Evolutionary conservation across 2,888 invertebrate genomes (phyloP).

Genomic region (Julus scanicus): DNA sequence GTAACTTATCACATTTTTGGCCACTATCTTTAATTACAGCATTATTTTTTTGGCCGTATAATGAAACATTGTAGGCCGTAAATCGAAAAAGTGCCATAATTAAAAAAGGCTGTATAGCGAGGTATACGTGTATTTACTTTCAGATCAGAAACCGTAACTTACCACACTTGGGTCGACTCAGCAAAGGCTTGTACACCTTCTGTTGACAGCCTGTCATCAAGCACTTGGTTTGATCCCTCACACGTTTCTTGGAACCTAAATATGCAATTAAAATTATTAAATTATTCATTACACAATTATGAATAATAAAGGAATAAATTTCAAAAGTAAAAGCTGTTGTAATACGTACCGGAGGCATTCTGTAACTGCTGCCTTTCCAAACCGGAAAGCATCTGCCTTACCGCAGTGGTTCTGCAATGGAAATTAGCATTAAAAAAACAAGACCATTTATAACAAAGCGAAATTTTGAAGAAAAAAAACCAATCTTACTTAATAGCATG

Average conservation of each 20-base stretch:
- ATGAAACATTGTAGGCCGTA: too few relatives aligned
- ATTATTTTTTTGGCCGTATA: too few relatives aligned
- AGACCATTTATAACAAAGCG: conserved; percentile 69
- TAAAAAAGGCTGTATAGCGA: too few relatives aligned
- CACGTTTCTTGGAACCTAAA: neutral
- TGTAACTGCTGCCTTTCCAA: conserved; percentile 65
- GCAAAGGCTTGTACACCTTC: conserved; percentile 78
- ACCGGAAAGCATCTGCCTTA: conserved; percentile 69
- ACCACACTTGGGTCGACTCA: conserved; percentile 84
- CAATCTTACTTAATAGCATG: conserved; percentile 78
- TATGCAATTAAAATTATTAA: neutral
- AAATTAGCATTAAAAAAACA: neutral
- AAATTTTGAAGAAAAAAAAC: neutral
- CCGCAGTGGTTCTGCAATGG: conserved; percentile 66
- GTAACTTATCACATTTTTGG: too few relatives aligned
- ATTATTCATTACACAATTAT: neutral
- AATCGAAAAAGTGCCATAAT: too few relatives aligned
- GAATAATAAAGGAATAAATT: too few relatives aligned
- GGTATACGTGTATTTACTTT: too few relatives aligned
- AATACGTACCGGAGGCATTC: neutral
- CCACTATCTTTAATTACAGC: too few relatives aligned
- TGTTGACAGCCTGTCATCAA: conserved; percentile 77
- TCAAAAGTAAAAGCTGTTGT: too few relatives aligned
- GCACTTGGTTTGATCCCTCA: conserved; percentile 71
- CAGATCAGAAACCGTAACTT: too few relatives aligned